These are phyloP conservation scores for Podarcis lilfordi DNA, from an alignment of 2,797 vertebrate genomes.

Conservation along the genomic window DNA sequence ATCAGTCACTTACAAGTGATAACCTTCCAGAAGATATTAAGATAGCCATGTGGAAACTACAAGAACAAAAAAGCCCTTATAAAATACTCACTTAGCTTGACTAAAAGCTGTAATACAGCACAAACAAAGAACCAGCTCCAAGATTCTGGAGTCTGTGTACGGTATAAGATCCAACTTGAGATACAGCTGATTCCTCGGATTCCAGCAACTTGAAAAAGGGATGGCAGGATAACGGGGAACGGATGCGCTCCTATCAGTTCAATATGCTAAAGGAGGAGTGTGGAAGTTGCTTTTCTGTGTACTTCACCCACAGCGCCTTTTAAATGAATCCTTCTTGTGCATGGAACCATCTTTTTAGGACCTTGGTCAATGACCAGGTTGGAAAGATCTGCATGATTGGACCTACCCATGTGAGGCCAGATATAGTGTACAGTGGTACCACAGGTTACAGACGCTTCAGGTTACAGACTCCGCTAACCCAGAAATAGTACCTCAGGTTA, in stretches of 20 bases:
- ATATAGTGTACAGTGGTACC: too few relatives aligned
- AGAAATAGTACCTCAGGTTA: too few relatives aligned
- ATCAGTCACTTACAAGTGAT: background rate
- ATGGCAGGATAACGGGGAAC: background rate
- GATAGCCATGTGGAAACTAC: constrained; percentile 45
- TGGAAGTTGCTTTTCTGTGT: background rate
- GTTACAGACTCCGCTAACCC: too few relatives aligned
- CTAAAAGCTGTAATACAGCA: background rate
- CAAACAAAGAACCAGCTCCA: background rate
- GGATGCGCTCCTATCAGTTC: background rate
- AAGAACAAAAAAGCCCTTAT: constrained; percentile 1
- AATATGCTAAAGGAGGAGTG: background rate
- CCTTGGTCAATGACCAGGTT: too few relatives aligned
- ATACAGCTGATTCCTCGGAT: background rate
- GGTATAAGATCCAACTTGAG: background rate
- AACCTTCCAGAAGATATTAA: constrained; percentile 24
- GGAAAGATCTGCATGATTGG: background rate
- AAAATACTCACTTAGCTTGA: background rate
- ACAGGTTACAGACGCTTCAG: too few relatives aligned
- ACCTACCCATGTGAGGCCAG: background rate
- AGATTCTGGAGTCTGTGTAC: background rate
- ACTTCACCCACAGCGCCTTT: background rate
- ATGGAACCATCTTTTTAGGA: background rate
- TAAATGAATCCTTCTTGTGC: background rate
- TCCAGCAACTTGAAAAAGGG: background rate